Evolutionary conservation across 1,140 invertebrate species (phyloP).

Genomic region (Bombus soroeensis): DNA sequence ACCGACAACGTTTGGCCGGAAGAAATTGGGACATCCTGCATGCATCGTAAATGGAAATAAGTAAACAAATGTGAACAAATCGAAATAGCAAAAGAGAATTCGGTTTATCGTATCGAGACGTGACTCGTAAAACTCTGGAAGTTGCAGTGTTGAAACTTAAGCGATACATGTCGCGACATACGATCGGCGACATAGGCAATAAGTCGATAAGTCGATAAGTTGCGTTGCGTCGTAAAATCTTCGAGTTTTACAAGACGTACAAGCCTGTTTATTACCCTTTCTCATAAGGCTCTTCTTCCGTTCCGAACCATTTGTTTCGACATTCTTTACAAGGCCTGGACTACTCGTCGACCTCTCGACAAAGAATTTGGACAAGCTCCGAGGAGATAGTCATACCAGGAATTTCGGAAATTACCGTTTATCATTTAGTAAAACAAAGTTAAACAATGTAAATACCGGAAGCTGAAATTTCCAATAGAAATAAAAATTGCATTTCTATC

Average conservation of each 20-base stretch:
- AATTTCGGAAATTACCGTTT: neutral
- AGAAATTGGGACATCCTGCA: too few relatives aligned
- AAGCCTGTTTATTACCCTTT: conserved; percentile 66
- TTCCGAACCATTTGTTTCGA: neutral
- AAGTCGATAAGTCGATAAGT: conserved; percentile 7
- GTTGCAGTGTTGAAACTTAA: neutral
- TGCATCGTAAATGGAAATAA: too few relatives aligned
- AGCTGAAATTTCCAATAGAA: neutral
- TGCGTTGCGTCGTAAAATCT: conserved; percentile 49
- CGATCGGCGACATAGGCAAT: conserved; percentile 24
- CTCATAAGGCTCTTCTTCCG: conserved; percentile 29
- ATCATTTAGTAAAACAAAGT: neutral
- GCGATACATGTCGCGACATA: neutral
- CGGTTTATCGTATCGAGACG: neutral
- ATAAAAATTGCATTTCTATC: neutral
- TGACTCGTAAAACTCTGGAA: neutral
- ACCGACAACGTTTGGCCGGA: too few relatives aligned
- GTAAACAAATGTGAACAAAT: too few relatives aligned
- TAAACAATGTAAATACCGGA: neutral
- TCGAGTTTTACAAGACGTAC: conserved; percentile 39
- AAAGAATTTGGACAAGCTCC: neutral
- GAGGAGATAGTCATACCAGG: neutral
- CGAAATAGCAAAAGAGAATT: neutral
- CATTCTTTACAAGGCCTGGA: neutral
- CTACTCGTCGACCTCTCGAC: neutral